Conservation (phyloP, 2,797 vertebrate species). For the Agapornis canus region DNA sequence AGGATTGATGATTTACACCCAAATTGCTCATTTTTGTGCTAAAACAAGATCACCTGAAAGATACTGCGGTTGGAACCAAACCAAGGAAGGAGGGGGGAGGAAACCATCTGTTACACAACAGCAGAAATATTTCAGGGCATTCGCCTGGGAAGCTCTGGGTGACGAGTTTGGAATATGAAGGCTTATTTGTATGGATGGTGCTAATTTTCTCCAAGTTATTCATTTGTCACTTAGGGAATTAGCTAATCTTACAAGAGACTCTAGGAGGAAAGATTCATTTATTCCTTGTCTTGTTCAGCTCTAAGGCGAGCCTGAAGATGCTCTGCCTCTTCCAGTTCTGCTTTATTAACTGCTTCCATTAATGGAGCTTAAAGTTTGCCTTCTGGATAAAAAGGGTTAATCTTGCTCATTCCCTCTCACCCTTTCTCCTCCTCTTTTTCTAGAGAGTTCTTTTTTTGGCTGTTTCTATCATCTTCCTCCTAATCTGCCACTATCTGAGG, state of each 20-base stretch:
- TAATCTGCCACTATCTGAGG: constrained; percentile 70
- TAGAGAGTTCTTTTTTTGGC: constrained; percentile 44
- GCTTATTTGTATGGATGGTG: constrained; percentile 47
- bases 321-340: constrained; percentile 13
- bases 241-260: constrained; percentile 52
- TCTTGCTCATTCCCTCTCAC: neutral
- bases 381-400: constrained; percentile 49
- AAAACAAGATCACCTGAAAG: constrained; percentile 69
- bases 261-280: constrained; percentile 48
- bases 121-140: constrained; percentile 26
- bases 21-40: constrained; percentile 62
- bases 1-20: constrained; percentile 41
- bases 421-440: constrained; percentile 38
- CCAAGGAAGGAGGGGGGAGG: constrained; percentile 51
- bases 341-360: constrained; percentile 15
- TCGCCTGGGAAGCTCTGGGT: constrained; percentile 42
- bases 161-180: constrained; percentile 32
- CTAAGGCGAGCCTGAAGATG: constrained; percentile 36
- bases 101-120: constrained; percentile 72
- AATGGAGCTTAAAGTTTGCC: neutral
- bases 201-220: constrained; percentile 35
- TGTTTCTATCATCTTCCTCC: constrained; percentile 31
- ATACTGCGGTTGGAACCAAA: constrained; percentile 33
- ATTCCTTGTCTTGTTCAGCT: constrained; percentile 54
- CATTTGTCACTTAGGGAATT: constrained; percentile 60